Evolutionary conservation across 2,113 vertebrate genomes (phyloP).

Genomic region (Epinephelus lanceolatus): DNA sequence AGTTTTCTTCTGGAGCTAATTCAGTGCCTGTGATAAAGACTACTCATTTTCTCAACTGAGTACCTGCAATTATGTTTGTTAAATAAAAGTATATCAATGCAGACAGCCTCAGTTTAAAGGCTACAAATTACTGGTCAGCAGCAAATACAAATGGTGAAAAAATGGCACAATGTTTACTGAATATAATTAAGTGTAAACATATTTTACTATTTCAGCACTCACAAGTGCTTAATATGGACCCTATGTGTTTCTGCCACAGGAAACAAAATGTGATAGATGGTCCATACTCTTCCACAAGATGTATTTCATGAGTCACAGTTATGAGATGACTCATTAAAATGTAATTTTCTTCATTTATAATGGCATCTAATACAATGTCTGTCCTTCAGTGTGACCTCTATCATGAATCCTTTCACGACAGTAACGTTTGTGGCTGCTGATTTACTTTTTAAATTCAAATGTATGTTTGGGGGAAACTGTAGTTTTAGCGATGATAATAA

Average conservation of each 20-base stretch:
- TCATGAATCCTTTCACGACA: not conserved
- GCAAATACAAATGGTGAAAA: not conserved
- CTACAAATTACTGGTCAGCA: not conserved
- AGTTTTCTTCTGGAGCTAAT: no score
- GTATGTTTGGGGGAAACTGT: not conserved
- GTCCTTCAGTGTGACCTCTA: conserved; percentile 44
- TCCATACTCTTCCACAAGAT: conserved; percentile 16
- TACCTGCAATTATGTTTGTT: not conserved
- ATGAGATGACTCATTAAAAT: conserved; percentile 60
- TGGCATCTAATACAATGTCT: conserved; percentile 26
- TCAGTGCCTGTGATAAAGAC: not conserved
- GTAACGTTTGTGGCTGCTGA: not conserved
- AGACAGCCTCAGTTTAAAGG: not conserved
- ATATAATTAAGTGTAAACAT: not conserved
- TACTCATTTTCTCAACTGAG: not conserved
- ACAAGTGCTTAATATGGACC: not conserved
- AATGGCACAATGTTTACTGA: conserved; percentile 4
- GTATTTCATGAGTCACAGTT: conserved; percentile 26
- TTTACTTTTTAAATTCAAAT: conserved; percentile 13
- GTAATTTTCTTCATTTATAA: conserved; percentile 58
- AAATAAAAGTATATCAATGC: not conserved
- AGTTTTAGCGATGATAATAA: not conserved
- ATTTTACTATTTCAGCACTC: not conserved
- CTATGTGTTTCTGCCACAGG: conserved; percentile 11
- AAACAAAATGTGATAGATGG: conserved; percentile 29